Conservation (phyloP, 2,888 invertebrate species). For the Ormia ochracea region DNA sequence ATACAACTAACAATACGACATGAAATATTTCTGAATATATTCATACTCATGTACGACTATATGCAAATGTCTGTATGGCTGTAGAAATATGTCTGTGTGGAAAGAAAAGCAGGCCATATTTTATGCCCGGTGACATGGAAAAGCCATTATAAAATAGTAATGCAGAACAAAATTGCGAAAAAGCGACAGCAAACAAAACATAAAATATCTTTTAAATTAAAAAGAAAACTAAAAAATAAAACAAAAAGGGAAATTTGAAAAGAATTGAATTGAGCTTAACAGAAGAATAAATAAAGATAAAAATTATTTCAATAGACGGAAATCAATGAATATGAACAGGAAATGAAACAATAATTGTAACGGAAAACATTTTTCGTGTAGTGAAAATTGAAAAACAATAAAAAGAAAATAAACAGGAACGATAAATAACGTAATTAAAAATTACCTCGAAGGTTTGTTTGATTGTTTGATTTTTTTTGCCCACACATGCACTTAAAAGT, state of each 20-base stretch:
- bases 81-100: background rate
- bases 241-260: constrained; percentile 3
- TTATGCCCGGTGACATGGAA: constrained; percentile 61
- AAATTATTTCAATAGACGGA: constrained; percentile 58
- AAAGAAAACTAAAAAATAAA: constrained; percentile 2
- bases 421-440: constrained; percentile 45
- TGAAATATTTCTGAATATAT: too few species aligned
- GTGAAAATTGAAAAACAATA: background rate
- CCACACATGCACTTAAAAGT: background rate
- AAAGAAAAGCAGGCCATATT: constrained; percentile 44
- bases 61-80: background rate
- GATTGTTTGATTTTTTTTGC: constrained; percentile 3
- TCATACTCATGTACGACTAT: background rate
- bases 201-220: constrained; percentile 37
- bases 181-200: constrained; percentile 6
- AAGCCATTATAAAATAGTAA: constrained; percentile 61
- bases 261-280: constrained; percentile 4
- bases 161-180: constrained; percentile 43
- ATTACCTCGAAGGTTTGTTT: constrained; percentile 41
- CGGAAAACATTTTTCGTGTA: constrained; percentile 55
- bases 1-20: constrained; percentile 10
- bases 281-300: constrained; percentile 32
- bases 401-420: constrained; percentile 1
- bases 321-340: constrained; percentile 61
- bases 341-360: constrained; percentile 62